phyloP scores from a whole-genome alignment of 2,113 vertebrate species.

The Globicephala melas region DNA sequence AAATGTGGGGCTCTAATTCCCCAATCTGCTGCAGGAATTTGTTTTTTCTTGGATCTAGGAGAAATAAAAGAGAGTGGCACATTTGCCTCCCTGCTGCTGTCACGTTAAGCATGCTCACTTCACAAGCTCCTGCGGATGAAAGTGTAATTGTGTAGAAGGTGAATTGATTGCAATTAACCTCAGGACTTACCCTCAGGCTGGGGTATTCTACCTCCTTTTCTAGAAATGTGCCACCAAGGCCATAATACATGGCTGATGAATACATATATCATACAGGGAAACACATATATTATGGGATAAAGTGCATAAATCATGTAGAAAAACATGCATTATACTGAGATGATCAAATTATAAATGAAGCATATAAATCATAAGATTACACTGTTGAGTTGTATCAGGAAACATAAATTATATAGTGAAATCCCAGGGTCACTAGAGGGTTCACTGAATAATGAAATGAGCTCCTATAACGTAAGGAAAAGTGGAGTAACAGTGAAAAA shows the following conservation, averaged over 20 bases:
- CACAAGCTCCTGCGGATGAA: slow-evolving; percentile 87
- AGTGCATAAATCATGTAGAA: slow-evolving; percentile 86
- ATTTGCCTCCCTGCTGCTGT: slow-evolving; percentile 71
- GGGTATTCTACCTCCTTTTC: slow-evolving; percentile 79
- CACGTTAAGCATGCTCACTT: slow-evolving; percentile 74
- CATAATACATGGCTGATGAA: slow-evolving; percentile 75
- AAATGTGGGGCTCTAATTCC: slow-evolving; percentile 43
- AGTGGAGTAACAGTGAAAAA: slow-evolving; percentile 64
- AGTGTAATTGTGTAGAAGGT: slow-evolving; percentile 94
- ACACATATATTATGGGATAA: slow-evolving; percentile 78
- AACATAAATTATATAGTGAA: slow-evolving; percentile 84
- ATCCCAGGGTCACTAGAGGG: slow-evolving; percentile 80
- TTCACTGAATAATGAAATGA: slow-evolving; percentile 83
- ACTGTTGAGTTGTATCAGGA: slow-evolving; percentile 81
- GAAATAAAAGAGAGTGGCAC: slow-evolving; percentile 49
- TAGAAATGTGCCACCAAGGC: slow-evolving; percentile 75
- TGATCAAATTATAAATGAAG: slow-evolving; percentile 90
- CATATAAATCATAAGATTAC: slow-evolving; percentile 86
- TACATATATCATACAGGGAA: slow-evolving; percentile 72
- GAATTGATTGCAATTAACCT: slow-evolving; percentile 91
- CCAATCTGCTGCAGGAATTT: slow-evolving; percentile 66
- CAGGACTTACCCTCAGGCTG: slow-evolving; percentile 81
- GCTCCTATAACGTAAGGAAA: slow-evolving; percentile 74
- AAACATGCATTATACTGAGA: slow-evolving; percentile 82
- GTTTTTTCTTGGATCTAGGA: slow-evolving; percentile 71